A percentile compares a stretch with the other conserved stretches of the same genome.
These are phyloP conservation scores for Hemiprocne comata DNA, from an alignment of 2,113 vertebrate genomes.

Conservation along the genomic window DNA sequence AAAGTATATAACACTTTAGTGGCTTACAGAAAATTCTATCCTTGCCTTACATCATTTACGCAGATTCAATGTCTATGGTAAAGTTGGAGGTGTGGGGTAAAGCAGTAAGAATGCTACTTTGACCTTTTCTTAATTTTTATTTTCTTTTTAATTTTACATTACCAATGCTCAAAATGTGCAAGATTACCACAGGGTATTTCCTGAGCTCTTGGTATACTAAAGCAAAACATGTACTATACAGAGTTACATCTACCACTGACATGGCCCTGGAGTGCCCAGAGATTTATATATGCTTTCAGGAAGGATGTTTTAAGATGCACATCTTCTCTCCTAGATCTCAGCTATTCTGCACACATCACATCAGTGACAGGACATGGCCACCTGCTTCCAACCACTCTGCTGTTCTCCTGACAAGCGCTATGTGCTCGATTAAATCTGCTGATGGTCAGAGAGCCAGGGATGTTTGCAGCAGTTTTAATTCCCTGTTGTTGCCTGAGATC, in stretches of 20 bases:
- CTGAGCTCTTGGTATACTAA: background rate
- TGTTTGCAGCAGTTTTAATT: background rate
- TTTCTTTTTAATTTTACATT: background rate
- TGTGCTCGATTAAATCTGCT: background rate
- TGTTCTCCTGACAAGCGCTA: background rate
- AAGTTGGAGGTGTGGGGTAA: background rate
- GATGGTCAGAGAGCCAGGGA: background rate
- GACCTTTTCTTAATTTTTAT: background rate
- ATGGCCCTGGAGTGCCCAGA: background rate
- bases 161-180: background rate
- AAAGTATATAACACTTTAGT: background rate
- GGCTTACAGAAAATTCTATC: background rate
- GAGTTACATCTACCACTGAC: background rate
- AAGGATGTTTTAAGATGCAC: background rate
- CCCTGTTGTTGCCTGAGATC: background rate
- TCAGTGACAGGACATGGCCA: background rate
- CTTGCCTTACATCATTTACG: accelerated
- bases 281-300: background rate
- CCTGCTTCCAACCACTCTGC: background rate
- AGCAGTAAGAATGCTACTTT: background rate
- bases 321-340: background rate
- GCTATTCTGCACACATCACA: background rate
- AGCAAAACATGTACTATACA: accelerated
- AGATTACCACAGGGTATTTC: background rate
- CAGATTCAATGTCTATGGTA: background rate